Base-by-base conservation (phyloP, 2,113 vertebrate species). In the Arenaria interpres region DNA sequence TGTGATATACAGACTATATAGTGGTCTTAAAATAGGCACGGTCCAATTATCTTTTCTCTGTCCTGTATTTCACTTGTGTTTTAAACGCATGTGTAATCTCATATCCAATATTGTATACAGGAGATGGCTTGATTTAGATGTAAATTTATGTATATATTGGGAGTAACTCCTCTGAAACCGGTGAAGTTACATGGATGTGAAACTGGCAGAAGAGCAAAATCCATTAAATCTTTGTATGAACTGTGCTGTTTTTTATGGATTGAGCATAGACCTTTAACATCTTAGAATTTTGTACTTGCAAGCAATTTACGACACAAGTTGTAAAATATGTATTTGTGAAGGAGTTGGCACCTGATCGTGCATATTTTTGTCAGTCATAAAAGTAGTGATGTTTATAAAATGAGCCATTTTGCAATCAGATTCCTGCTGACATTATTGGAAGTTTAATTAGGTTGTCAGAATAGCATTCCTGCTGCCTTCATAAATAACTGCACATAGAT, bases 341-440 rank as follows among this genome's bases (percentile, higher is more conserved):
- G 87, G 87, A 96, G 74, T n/a, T 94, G 81, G 57, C 92, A 95
- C 92, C 89, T 94, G 94, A 91, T 87, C 2, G 2, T 66, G 86
- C 78, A 60, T 93, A 92, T 95, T 93, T 95, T 91, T 88, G 57
- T 92, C 87, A 93, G 87, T 95, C 80, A 51, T 96, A 93, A 92
- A 95, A 87, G 89, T 73, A 85, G 89, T n/a, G 69, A 89, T 93
- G 89, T 95, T 92, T 94, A 94, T 92, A 90, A 93, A 95, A 93
- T 91, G 91, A 97, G 89, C 92, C 53, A 66, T 95, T 97, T 95
- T 88, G 92, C 91, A 94, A 82, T 95, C 92, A 79, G 83, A 87
- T 96, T 90, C 95, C 89, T 94, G 90, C 92, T 96, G 85, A 86
- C 88, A 85, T 95, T 96, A 96, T 86, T 96, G 95, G 92, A 94